phyloP scores from a whole-genome alignment of 2,888 invertebrate species.

The Sminthurinus aureus region DNA sequence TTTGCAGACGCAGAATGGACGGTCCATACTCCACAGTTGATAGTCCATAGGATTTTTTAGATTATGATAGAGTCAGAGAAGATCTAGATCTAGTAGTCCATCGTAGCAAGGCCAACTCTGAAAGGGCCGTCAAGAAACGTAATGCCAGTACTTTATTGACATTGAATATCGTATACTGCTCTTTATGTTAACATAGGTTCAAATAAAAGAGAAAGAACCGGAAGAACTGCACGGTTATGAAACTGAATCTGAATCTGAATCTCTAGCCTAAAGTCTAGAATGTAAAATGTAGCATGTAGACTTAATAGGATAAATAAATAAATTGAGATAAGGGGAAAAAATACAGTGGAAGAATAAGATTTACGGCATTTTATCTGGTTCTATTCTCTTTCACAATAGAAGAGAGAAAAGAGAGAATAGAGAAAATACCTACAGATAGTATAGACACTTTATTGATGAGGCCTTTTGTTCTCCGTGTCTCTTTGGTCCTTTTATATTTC shows the following conservation, averaged over 20 bases:
- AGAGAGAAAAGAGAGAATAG: no score
- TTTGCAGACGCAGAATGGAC: no score
- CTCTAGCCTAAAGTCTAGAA: background rate
- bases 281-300: background rate
- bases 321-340: background rate
- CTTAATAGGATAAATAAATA: constrained; percentile 1
- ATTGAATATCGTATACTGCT: background rate
- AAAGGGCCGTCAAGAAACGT: no score
- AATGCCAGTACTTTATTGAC: background rate
- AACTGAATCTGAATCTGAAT: background rate
- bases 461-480: background rate
- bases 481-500: background rate
- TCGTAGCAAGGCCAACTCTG: no score
- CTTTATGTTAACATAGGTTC: background rate
- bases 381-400: background rate
- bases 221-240: background rate
- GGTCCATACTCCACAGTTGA: no score
- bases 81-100: no score
- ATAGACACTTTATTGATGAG: background rate
- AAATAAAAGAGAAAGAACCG: background rate
- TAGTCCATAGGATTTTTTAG: no score
- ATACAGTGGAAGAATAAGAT: background rate
- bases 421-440: no score
- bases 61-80: no score
- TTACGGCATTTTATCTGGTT: background rate